phyloP scores from a whole-genome alignment of 2,113 vertebrate species.

The Istiophorus platypterus region DNA sequence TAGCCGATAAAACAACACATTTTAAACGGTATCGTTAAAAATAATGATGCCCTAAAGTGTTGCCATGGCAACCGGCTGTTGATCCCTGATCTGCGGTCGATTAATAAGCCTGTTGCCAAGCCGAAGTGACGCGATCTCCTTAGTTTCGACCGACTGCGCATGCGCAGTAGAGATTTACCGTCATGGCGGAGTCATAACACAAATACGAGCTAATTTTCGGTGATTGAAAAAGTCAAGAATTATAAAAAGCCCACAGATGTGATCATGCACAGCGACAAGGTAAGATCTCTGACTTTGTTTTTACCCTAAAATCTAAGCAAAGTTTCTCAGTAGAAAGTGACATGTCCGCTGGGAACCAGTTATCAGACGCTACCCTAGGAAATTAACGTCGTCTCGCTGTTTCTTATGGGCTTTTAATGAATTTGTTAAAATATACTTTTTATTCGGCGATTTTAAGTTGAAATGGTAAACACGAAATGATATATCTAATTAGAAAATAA shows the following conservation, averaged over 20 bases:
- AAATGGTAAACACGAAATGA: background rate
- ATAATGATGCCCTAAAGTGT: background rate
- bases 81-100: slow-evolving; percentile 47
- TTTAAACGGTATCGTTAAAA: background rate
- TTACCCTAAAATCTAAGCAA: background rate
- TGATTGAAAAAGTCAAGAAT: background rate
- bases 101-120: slow-evolving; percentile 76
- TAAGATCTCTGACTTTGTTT: slow-evolving; percentile 19
- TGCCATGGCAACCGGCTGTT: slow-evolving; percentile 52
- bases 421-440: background rate
- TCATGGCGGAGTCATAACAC: slow-evolving; percentile 76
- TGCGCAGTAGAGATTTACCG: slow-evolving; percentile 49
- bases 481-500: slow-evolving; percentile 85
- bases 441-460: background rate
- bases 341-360: background rate
- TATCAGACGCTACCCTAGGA: background rate
- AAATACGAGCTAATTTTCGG: slow-evolving; percentile 20
- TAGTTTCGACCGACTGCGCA: slow-evolving; percentile 71
- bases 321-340: background rate
- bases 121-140: slow-evolving; percentile 74
- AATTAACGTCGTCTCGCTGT: background rate
- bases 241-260: background rate
- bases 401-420: background rate
- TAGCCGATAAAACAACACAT: no score
- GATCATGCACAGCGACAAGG: slow-evolving; percentile 81